phyloP scores from a whole-genome alignment of 2,888 invertebrate species.

The Hetaerina titia region DNA sequence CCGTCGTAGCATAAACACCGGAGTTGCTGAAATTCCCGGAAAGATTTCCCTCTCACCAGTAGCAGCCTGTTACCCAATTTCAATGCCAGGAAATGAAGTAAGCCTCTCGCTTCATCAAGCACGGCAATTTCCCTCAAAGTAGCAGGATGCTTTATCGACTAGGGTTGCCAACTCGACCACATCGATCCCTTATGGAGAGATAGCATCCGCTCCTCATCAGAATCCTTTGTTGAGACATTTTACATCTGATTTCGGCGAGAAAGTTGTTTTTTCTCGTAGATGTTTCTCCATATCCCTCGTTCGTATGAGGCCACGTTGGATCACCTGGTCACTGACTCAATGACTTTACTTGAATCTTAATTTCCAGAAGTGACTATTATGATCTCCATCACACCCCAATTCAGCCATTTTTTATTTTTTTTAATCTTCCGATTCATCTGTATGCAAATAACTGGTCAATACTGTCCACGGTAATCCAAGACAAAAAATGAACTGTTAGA shows the following conservation, averaged over 20 bases:
- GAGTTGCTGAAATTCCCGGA: not conserved
- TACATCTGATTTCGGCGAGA: not conserved
- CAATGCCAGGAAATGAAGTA: not conserved
- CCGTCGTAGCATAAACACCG: not conserved
- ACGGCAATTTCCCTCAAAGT: not conserved
- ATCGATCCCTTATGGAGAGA: not conserved
- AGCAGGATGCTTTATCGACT: not conserved
- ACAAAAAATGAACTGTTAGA: too few species aligned
- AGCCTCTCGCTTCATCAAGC: not conserved
- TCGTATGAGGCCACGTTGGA: too few species aligned
- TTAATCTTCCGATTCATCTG: too few species aligned
- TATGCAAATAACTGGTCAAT: too few species aligned
- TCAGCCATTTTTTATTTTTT: too few species aligned
- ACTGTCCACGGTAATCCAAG: too few species aligned
- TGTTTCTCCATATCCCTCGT: not conserved
- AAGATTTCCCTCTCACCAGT: not conserved
- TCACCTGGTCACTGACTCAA: too few species aligned
- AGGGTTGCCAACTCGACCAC: not conserved
- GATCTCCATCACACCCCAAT: too few species aligned
- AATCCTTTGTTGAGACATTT: not conserved
- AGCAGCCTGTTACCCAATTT: not conserved
- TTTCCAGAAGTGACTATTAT: too few species aligned
- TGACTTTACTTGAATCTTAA: too few species aligned
- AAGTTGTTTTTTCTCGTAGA: not conserved
- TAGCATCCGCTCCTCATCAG: not conserved